Conservation (phyloP, 2,888 invertebrate genomes). For the Cinara cedri region DNA sequence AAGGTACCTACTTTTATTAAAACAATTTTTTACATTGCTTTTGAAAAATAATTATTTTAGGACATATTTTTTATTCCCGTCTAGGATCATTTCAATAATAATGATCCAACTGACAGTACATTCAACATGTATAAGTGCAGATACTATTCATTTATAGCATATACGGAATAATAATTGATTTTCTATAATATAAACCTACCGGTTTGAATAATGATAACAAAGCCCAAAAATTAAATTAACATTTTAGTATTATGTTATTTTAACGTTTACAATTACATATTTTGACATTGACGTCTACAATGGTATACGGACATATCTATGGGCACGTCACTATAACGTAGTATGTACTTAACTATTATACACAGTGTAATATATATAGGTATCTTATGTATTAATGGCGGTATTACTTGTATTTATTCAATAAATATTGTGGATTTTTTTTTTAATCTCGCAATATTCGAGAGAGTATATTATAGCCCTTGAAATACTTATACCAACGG, state of each 20-base stretch:
- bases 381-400: neutral
- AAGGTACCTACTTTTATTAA: too few relatives aligned
- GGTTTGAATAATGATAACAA: neutral
- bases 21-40: too few relatives aligned
- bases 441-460: neutral
- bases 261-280: slow-evolving; percentile 3
- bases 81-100: neutral
- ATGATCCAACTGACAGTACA: neutral
- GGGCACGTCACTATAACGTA: too few relatives aligned
- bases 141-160: neutral
- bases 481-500: neutral
- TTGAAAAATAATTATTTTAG: too few relatives aligned
- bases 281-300: slow-evolving; percentile 26
- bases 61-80: too few relatives aligned
- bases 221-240: neutral
- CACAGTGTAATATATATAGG: too few relatives aligned
- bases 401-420: neutral
- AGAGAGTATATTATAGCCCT: neutral
- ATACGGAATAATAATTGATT: neutral
- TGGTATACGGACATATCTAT: neutral
- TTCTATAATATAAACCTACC: neutral
- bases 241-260: neutral
- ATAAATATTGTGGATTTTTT: neutral
- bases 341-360: too few relatives aligned
- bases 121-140: too few relatives aligned